Evolutionary conservation across 2,888 invertebrate genomes (phyloP), one percentile per base, ranked within the genome.

Genomic region (Andrena bucephala): DNA sequence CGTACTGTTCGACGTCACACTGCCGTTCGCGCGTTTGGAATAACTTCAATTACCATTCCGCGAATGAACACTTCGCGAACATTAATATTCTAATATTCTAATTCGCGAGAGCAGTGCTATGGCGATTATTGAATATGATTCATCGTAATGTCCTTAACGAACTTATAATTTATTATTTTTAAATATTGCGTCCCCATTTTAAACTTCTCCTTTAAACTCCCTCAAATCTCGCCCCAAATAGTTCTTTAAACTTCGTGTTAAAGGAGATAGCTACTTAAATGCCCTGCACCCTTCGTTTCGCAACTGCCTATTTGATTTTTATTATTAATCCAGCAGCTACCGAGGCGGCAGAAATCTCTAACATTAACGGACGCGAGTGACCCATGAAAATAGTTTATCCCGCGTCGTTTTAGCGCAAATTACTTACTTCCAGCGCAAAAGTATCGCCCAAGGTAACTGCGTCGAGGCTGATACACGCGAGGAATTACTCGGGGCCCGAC

Each of bases 301-400:
- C 50, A 42, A 70, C 10, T 29, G 42, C 29, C 31, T 5, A 48
- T 65, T 70, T 36, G 20, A 54, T 54, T 54, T 36, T 42, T 52
- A 36, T 29, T 24, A 71, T 68, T 57, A 74, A 75, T 68, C 63
- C 48, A 10, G 0, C 31, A 3, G 70, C 65, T 48, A 62, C 66
- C 66, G 70, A 54, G 60, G 66, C 50, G 70, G 54, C 70, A 67
- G 31, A 54, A 54, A 71, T 79, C 31, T 27, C 79, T 20, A 60
- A 5, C 60, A 70, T 71, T 42, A 60, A 54, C 78, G 52, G 16
- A 42, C 59, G 59, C 60, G 66, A 80, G 79, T 70, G 79, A 48
- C 27, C 52, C 76, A 36, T 42, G 68, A 60, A 66, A 48, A 79
- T 79, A 79, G 79, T 79, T 80, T 79, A 79, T 59, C 63, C 79